Evolutionary conservation across 2,888 invertebrate species (phyloP).

Genomic region (Campopleginae sp.): DNA sequence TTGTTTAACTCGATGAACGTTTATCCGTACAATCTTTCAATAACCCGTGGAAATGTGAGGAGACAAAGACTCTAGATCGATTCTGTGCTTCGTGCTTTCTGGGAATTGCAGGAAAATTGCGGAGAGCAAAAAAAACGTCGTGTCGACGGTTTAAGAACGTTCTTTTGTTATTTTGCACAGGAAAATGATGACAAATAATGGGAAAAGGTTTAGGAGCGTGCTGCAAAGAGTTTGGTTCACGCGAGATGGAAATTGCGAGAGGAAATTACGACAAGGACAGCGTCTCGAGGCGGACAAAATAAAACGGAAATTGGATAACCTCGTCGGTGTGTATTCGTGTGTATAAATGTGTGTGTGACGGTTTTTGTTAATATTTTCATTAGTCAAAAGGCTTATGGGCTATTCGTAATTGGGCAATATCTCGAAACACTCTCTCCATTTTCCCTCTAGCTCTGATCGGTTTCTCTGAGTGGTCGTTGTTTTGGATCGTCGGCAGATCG

Average conservation of each 20-base stretch:
- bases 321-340: conserved; percentile 23
- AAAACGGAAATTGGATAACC: conserved; percentile 24
- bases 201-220: neutral
- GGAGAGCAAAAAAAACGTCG: neutral
- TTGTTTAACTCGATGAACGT: conserved; percentile 14
- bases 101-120: conserved; percentile 20
- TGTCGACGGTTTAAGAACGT: too few species aligned
- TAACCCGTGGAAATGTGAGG: neutral
- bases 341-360: conserved; percentile 18
- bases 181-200: neutral
- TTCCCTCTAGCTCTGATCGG: conserved; percentile 32
- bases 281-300: conserved; percentile 18
- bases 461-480: conserved; percentile 36
- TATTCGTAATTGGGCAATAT: conserved; percentile 56
- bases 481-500: conserved; percentile 25
- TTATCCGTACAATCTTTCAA: conserved; percentile 2
- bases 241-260: conserved; percentile 18
- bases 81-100: too few species aligned
- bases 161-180: neutral
- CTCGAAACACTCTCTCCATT: conserved; percentile 54
- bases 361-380: conserved; percentile 1
- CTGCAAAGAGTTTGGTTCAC: too few species aligned
- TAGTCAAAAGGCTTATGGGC: conserved; percentile 2
- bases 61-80: too few species aligned
- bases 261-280: neutral